These are phyloP conservation scores for Corythaixoides concolor DNA, from an alignment of 2,113 vertebrate genomes.

Conservation along the genomic window DNA sequence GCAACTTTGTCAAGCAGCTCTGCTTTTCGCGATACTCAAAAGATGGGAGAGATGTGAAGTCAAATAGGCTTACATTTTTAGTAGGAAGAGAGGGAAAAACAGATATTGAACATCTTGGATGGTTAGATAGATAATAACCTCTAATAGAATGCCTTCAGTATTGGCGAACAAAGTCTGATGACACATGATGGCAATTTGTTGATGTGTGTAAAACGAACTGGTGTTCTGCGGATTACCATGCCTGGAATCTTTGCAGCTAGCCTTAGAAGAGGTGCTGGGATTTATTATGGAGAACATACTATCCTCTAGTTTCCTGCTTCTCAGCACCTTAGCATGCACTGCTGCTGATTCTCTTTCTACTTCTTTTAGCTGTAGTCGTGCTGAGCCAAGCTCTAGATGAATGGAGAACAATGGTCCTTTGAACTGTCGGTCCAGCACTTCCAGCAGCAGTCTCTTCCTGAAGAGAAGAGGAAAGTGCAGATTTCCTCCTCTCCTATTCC, in stretches of 20 bases:
- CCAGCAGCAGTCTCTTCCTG: neutral
- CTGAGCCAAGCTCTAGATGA: neutral
- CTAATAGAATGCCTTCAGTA: neutral
- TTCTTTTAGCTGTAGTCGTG: neutral
- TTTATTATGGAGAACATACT: neutral
- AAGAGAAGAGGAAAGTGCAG: neutral
- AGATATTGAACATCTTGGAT: neutral
- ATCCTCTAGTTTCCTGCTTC: neutral
- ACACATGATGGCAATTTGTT: neutral
- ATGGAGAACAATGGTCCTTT: neutral
- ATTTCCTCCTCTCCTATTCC: neutral
- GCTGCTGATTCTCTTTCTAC: neutral
- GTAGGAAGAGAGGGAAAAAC: neutral
- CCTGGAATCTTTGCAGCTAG: neutral
- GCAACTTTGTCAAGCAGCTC: neutral
- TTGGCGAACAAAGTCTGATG: neutral
- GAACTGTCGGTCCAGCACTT: neutral
- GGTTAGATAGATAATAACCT: neutral
- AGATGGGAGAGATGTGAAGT: neutral
- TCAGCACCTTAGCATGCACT: neutral
- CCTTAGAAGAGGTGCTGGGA: neutral
- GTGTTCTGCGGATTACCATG: neutral
- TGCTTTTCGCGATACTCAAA: neutral
- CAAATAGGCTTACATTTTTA: neutral
- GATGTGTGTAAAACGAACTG: neutral